These are phyloP conservation scores for Cardiocondyla obscurior DNA, from an alignment of 1,140 invertebrate species.

Conservation along the genomic window DNA sequence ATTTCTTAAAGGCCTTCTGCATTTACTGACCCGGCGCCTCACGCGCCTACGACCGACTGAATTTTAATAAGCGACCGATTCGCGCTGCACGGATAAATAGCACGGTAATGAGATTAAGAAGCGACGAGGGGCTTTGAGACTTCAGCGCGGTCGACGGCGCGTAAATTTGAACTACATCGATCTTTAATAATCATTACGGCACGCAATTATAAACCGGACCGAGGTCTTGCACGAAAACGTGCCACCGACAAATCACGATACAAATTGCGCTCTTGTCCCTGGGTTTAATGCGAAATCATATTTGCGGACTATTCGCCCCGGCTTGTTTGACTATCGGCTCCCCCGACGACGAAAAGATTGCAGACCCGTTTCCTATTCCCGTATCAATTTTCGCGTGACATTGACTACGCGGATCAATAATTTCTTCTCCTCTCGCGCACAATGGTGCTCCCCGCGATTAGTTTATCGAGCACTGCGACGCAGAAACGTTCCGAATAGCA, in stretches of 20 bases:
- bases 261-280: too few species aligned
- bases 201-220: too few species aligned
- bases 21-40: too few species aligned
- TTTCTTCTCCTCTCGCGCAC: background rate
- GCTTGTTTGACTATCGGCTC: background rate
- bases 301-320: background rate
- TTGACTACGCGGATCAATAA: slow-evolving; percentile 16
- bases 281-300: background rate
- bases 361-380: background rate
- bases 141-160: too few species aligned
- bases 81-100: too few species aligned
- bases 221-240: too few species aligned
- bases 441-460: background rate
- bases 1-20: too few species aligned
- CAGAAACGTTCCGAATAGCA: background rate
- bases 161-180: too few species aligned
- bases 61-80: background rate
- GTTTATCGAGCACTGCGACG: background rate
- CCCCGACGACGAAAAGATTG: background rate
- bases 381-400: slow-evolving; percentile 28
- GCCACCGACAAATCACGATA: too few species aligned
- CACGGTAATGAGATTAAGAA: too few species aligned
- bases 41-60: background rate
- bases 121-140: too few species aligned
- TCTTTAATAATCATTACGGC: too few species aligned